These are phyloP conservation scores for Otolemur garnettii DNA, from an alignment of 2,113 vertebrate species.

Conservation along the genomic window DNA sequence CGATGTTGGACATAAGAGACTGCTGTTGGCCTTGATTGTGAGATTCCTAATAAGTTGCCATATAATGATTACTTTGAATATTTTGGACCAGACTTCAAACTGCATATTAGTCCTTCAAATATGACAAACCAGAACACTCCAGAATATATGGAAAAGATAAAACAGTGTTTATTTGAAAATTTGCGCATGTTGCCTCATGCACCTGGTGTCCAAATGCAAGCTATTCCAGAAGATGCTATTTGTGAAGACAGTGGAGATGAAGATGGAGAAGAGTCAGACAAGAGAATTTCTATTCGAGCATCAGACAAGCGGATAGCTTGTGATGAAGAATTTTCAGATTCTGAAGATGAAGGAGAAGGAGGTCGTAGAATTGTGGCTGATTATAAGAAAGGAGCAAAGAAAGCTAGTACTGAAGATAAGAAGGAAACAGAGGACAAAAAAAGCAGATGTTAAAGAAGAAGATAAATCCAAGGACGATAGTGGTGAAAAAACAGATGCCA, in stretches of 20 bases:
- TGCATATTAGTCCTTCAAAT: conserved; percentile 93
- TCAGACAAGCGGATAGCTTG: conserved; percentile 97
- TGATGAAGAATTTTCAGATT: conserved; percentile 97
- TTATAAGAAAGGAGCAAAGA: conserved; percentile 95
- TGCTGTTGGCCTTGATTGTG: conserved; percentile 92
- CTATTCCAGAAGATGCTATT: conserved; percentile 94
- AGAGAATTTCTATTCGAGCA: conserved; percentile 95
- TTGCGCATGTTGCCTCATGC: conserved; percentile 96
- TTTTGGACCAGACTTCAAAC: conserved; percentile 93
- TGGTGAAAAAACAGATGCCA: conserved; percentile 92
- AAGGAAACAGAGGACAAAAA: conserved; percentile 95
- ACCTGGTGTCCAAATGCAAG: conserved; percentile 96
- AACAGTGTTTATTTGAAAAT: conserved; percentile 96
- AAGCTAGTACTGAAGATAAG: conserved; percentile 94
- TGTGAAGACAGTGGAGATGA: conserved; percentile 95
- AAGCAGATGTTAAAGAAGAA: conserved; percentile 95
- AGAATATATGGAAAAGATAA: conserved; percentile 94
- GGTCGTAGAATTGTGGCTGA: conserved; percentile 93
- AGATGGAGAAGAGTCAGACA: conserved; percentile 95
- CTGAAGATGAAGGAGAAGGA: conserved; percentile 96
- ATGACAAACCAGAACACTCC: conserved; percentile 94
- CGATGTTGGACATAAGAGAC: conserved; percentile 93
- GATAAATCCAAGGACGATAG: conserved; percentile 93
- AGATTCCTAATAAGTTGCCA: conserved; percentile 92
- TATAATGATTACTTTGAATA: conserved; percentile 94